Base-by-base conservation (phyloP, 2,113 vertebrate genomes). In the Microtus oregoni region DNA sequence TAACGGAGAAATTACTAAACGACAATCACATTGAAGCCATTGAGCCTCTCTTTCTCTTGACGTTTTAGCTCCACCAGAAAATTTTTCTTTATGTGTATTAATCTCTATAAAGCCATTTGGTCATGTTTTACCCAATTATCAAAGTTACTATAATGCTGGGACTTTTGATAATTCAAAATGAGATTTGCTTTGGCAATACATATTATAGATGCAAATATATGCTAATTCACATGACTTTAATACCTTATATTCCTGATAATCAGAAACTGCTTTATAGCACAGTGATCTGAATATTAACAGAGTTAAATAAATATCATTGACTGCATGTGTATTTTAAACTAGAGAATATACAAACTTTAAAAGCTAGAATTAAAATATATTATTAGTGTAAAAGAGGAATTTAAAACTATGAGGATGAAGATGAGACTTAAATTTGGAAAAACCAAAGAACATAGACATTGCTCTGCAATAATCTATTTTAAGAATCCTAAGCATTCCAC, bases 381-480 rank as follows among this genome's bases (percentile, higher is more conserved):
- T 90, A 86, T 92, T 55, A 91, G 35, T 20, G 67, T 75, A 82
- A 88, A 92, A 92, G 26, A 70, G 3, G 47, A 81, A 86, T 52
- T 91, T 91, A 47, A 96, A 91, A 61, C 70, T 91, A 38, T 50
- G 20, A 91, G 2, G 19, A 86, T 41, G 72, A 13, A 93, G 89
- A 95, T 86, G n/a, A 95, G 86, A 94, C 77, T 68, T 91, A 86
- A 94, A 86, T 58, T 55, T 81, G 3, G 58, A 91, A 94, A 73
- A 89, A 89, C 22, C 82, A 92, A 61, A 90, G 35, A 78, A 44
- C 30, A 78, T 22, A 73, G 7, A 81, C 11, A 86, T 72, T 91
- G 32, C 68, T 85, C 73, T 50, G 67, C 55, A 93, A 94, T 96
- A 94, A 87, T 90, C 82, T 86, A 75, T 92, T 93, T 96, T 12